Base-by-base conservation (phyloP, 2,113 vertebrate genomes). In the Albula goreensis region DNA sequence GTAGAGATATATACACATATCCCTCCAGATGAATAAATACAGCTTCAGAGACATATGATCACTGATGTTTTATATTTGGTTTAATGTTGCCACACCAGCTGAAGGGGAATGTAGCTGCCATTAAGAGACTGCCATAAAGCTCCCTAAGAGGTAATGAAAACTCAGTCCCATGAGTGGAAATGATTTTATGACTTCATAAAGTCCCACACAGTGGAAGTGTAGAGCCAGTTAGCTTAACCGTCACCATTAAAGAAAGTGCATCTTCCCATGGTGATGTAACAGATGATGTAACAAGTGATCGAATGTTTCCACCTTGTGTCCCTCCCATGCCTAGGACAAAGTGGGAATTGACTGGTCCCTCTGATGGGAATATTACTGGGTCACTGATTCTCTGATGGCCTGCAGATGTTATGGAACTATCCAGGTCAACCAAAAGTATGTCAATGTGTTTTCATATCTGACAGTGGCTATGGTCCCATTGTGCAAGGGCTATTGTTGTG, bases 161-260 rank as follows among this genome's bases (percentile, higher is more conserved):
- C 78, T 17, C 78, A 15, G 50, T 79, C 2, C 3, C 6, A 17
- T 25, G 17, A 0, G 13, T 79, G 78, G 50, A 79, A 79, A 79
- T 79, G 41, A 79, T 79, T 53, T 31, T 74, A 74, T 74, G 25
- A 74, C 70, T 25, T 25, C 70, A 74, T 74, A 74, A 74, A 74
- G 70, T 25, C 2, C 70, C n/a, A 74, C n/a, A 9, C 5, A n/a
- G n/a, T 31, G n/a, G 70, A 74, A 10, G 22, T n/a, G 31, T 9
- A 52, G 80, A 4, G 6, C 50, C 5, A 31, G 12, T 81, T 50
- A 6, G 22, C 80, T 81, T 81, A 12, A 66, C 51, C 50, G 2
- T 13, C 50, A 2, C 52, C n/a, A 51, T 0, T 4, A n/a, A 3
- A 52, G 50, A 8, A 48, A 25, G 25, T 25, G n/a, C 12, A 50